phyloP scores from a whole-genome alignment of 1,140 invertebrate species.

The Leguminivora glycinivorella region DNA sequence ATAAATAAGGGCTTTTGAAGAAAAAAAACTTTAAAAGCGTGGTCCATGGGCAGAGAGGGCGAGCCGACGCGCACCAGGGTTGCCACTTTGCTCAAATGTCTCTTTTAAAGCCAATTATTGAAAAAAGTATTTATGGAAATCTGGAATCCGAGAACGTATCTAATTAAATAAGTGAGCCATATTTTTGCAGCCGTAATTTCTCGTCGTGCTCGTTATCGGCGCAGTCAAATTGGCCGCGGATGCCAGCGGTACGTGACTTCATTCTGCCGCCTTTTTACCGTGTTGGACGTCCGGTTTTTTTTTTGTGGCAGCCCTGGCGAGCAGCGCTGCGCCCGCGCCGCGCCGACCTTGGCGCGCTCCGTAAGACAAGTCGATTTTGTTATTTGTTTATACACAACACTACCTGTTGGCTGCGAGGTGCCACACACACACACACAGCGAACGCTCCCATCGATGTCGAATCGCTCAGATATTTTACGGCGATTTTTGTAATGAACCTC shows the following conservation, averaged over 20 bases:
- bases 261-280: not conserved
- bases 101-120: not conserved
- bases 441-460: conserved; percentile 49
- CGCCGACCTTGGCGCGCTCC: conserved; percentile 66
- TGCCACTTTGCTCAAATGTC: not conserved
- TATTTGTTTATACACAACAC: conserved; percentile 78
- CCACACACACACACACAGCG: conserved; percentile 53
- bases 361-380: conserved; percentile 76
- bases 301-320: conserved; percentile 14
- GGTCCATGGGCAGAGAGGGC: conserved; percentile 53
- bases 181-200: conserved; percentile 6
- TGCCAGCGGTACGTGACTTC: conserved; percentile 14
- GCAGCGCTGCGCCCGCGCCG: conserved; percentile 43
- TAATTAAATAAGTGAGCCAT: conserved; percentile 8
- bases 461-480: conserved; percentile 69
- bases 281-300: conserved; percentile 22
- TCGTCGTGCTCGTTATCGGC: conserved; percentile 18
- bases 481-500: conserved; percentile 72
- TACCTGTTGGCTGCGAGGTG: conserved; percentile 65
- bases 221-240: conserved; percentile 22
- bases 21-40: conserved; percentile 65
- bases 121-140: conserved; percentile 11
- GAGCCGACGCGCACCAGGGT: conserved; percentile 37
- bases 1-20: conserved; percentile 73
- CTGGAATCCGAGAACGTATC: not conserved